phyloP scores from a whole-genome alignment of 2,888 invertebrate genomes.

The Zygogramma bicolorata region DNA sequence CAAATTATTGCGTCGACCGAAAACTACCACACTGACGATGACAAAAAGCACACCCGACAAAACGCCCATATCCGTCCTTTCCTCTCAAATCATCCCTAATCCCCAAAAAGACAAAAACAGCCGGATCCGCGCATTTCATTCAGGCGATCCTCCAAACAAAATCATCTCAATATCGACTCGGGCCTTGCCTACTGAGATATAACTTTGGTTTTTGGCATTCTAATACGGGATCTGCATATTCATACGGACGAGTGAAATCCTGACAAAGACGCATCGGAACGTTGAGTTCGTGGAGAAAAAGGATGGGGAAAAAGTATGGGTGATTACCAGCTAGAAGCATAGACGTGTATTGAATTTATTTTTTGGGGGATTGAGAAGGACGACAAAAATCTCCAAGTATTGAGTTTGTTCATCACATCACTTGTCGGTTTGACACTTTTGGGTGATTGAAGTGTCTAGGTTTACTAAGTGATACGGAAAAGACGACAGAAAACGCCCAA shows the following conservation, averaged over 20 bases:
- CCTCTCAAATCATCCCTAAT: slow-evolving; percentile 33
- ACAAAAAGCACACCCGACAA: background rate
- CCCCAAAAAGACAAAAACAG: slow-evolving; percentile 31
- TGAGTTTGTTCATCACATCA: too few species aligned
- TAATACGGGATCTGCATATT: slow-evolving; percentile 66
- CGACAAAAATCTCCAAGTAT: too few species aligned
- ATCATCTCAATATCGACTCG: slow-evolving; percentile 59
- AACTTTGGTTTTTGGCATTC: slow-evolving; percentile 66
- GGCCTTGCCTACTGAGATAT: slow-evolving; percentile 57
- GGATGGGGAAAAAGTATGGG: slow-evolving; percentile 58
- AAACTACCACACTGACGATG: background rate
- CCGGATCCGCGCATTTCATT: slow-evolving; percentile 30
- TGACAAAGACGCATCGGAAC: slow-evolving; percentile 38
- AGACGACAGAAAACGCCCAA: too few species aligned
- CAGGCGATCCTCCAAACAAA: slow-evolving; percentile 30
- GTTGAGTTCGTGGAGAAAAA: slow-evolving; percentile 48
- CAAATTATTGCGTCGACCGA: too few species aligned
- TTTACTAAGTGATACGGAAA: too few species aligned
- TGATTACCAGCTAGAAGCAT: slow-evolving; percentile 53
- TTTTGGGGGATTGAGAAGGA: background rate
- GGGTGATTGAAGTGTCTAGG: too few species aligned
- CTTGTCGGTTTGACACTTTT: too few species aligned
- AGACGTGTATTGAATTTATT: background rate
- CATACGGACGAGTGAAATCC: slow-evolving; percentile 59
- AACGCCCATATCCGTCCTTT: background rate